Evolutionary conservation across 2,888 invertebrate genomes (phyloP), one percentile per base, ranked within the genome.

Genomic region (Oscheius myriophilus): DNA sequence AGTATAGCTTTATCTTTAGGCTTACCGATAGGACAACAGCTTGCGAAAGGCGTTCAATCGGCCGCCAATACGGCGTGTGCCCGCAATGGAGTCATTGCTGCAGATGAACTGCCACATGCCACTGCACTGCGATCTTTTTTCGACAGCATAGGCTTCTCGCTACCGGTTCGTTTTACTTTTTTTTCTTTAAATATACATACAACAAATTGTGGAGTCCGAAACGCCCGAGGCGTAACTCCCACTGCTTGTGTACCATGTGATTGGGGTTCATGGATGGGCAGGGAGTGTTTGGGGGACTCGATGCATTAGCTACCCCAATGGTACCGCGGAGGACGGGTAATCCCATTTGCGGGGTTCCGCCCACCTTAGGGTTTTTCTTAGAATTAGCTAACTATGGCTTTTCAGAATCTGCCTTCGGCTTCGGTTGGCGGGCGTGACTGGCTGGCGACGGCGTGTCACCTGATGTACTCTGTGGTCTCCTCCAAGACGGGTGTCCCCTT

Each of bases 1-100:
- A n/a, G n/a, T 2, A 2, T 39, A n/a, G 21, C 26, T 46, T n/a
- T 0, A n/a, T 14, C 26, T 63, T 2, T 33, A 63, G 63, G 52
- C 45, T 41, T 55, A 21, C 39, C 49, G 2, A 49, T 66, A 12
- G 73, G 71, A 21, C 70, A 73, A 61, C 61, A 53, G 23, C 45
- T 76, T 18, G 76, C 76, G 23, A 76, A 76, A 52, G 54, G 45
- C 14, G 72, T 76, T 2, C 76, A 76, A 54, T 61, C 69, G 6
- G 53, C 64, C 23, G 76, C 76, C 16, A 76, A 76, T 39, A 26
- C 69, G 25, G 73, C 71, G 0, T 72, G 72, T 42, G 68, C 76
- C 14, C 65, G 58, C 43, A 41, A 23, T 14, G n/a, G n/a, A 42
- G n/a, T n/a, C n/a, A n/a, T n/a, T n/a, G 46, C 43, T 39, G 16